Conservation (phyloP, 2,113 vertebrate species). For the Austrofundulus limnaeus region DNA sequence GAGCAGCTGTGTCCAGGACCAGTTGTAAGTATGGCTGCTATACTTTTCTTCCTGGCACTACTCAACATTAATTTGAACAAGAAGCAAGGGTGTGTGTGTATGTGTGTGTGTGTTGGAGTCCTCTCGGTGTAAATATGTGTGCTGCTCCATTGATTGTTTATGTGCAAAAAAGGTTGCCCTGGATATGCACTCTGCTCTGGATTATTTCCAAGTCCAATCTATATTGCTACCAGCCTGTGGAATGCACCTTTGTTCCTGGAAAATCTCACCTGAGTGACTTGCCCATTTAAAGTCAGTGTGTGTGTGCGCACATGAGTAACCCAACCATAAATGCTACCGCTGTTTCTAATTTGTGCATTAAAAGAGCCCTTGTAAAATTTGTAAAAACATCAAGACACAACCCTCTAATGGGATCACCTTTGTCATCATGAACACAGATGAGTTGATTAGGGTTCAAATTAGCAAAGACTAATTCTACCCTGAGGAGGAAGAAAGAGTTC, state of each 20-base stretch:
- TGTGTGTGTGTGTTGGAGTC: slow-evolving; percentile 15
- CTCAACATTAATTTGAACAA: slow-evolving; percentile 49
- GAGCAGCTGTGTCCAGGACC: slow-evolving; percentile 45
- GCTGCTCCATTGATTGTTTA: slow-evolving; percentile 42
- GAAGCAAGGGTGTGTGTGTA: slow-evolving; percentile 17
- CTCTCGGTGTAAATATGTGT: slow-evolving; percentile 15
- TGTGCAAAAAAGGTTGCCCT: slow-evolving; percentile 57
- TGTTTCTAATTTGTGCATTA: slow-evolving; percentile 55
- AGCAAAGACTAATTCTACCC: slow-evolving; percentile 39
- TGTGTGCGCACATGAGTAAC: slow-evolving; percentile 49
- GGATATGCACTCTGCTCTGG: slow-evolving; percentile 70
- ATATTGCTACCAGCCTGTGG: slow-evolving; percentile 60
- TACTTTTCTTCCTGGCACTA: slow-evolving; percentile 30
- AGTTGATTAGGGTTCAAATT: slow-evolving; percentile 49
- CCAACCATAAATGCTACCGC: slow-evolving; percentile 56
- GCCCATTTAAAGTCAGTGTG: not conserved
- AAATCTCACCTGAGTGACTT: slow-evolving; percentile 68
- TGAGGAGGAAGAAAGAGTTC: slow-evolving; percentile 57
- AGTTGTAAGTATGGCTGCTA: slow-evolving; percentile 49
- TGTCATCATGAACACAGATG: slow-evolving; percentile 66
- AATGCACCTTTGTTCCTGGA: slow-evolving; percentile 75
- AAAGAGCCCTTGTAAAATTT: slow-evolving; percentile 50
- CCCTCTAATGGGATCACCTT: slow-evolving; percentile 62
- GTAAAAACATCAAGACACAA: slow-evolving; percentile 44
- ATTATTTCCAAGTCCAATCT: slow-evolving; percentile 66